Percentiles rank a stretch among this genome's conserved stretches.
Conservation (phyloP, 2,888 invertebrate species). For the Trachelus iudaicus region DNA sequence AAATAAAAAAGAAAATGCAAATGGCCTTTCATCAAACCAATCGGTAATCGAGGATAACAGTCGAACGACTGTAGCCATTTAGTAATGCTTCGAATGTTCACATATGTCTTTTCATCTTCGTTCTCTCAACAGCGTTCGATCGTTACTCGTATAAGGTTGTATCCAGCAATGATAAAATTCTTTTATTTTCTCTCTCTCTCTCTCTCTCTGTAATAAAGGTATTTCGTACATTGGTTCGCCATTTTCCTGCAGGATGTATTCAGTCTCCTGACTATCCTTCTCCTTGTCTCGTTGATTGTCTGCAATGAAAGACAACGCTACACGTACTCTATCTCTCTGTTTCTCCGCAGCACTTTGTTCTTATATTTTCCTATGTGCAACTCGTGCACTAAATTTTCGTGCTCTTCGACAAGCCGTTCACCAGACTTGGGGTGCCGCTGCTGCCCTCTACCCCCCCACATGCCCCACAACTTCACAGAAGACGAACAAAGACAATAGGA, state of each 20-base stretch:
- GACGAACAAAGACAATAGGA: background rate
- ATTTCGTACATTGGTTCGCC: conserved; percentile 60
- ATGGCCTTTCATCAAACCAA: conserved; percentile 25
- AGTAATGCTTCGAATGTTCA: background rate
- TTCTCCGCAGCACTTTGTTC: background rate
- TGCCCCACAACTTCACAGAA: background rate
- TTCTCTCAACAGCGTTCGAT: background rate
- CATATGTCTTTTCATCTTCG: conserved; percentile 6
- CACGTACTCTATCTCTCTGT: conserved; percentile 30
- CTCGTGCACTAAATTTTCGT: background rate
- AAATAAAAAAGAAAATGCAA: conserved; percentile 8
- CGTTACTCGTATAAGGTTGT: background rate
- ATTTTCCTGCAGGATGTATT: conserved; percentile 59
- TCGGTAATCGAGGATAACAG: conserved; percentile 4
- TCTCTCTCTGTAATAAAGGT: conserved; percentile 5
- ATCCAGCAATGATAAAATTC: background rate
- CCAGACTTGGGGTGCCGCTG: background rate
- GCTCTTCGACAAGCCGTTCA: background rate
- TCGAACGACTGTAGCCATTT: background rate
- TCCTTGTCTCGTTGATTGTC: conserved; percentile 61
- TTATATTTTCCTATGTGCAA: background rate
- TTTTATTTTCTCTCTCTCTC: no score
- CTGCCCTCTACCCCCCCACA: background rate
- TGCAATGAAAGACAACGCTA: conserved; percentile 46
- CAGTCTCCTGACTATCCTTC: conserved; percentile 59